Evolutionary conservation across 2,888 invertebrate species (phyloP), one percentile per base, ranked within the genome.

Genomic region (Campoplex nolae): DNA sequence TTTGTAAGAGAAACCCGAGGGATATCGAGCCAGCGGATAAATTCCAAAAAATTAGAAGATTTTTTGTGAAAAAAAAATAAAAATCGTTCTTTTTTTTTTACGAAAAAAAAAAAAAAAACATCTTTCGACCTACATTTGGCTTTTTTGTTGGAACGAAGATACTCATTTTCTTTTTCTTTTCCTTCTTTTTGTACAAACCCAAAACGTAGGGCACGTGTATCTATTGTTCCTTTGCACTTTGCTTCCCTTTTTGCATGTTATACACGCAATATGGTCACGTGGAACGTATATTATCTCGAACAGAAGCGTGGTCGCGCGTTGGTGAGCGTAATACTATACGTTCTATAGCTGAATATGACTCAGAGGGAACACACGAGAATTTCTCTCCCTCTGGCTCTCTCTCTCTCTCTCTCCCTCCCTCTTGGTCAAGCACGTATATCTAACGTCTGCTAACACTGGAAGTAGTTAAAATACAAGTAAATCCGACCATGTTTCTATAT

Each of bases 281-380:
- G 42, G 62, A 28, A 58, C 18, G 58, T 45, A 73, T 32, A 16
- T 35, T 54, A 81, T 73, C 65, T 65, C 18, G 16, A 62, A 73
- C 58, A 76, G 48, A 65, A 62, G 18, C 28, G 45, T 48, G 32
- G 65, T 65, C 16, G 9, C n/a, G 38, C n/a, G 38, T 32, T 71
- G 81, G 51, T 28, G 65, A 56, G 62, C 77, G 56, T 82, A 77
- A 87, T 82, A 67, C 35, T 51, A 13, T 54, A 28, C 51, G 38
- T 18, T 62, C 62, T 76, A 80, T 77, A 77, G 78, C 83, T 88
- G 75, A 75, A 88, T 86, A 84, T 88, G 88, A 88, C 86, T 88
- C 88, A 88, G 78, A 35, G 75, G 32, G 75, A 81, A 77, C 81
- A 56, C 68, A 74, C 56, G 65, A 78, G 68, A 48, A 78, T 68